Evolutionary conservation across 2,113 vertebrate species (phyloP).

Genomic region (Loxodonta africana): DNA sequence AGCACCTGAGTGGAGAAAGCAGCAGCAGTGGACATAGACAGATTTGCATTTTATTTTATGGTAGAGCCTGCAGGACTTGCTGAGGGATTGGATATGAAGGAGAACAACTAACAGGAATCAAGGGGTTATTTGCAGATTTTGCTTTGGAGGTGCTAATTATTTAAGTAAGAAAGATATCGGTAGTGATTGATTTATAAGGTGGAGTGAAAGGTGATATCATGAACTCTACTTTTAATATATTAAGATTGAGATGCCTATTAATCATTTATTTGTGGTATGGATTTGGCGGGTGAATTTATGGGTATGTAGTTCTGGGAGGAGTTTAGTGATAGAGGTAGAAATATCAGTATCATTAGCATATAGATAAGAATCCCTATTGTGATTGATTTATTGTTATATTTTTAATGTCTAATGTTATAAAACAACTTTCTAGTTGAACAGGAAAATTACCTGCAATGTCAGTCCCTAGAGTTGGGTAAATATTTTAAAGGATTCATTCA

Average conservation of each 20-base stretch:
- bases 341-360: not conserved
- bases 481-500: not conserved
- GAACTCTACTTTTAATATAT: not conserved
- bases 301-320: not conserved
- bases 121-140: not conserved
- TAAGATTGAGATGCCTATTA: not conserved
- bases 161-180: not conserved
- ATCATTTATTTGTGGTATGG: not conserved
- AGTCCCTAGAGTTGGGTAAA: not conserved
- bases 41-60: not conserved
- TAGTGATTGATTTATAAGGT: not conserved
- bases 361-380: not conserved
- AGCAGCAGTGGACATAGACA: not conserved
- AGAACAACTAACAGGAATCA: not conserved
- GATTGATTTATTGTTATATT: not conserved
- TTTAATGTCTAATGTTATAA: not conserved
- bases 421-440: not conserved
- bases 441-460: not conserved
- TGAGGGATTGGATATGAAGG: not conserved
- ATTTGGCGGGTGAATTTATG: not conserved
- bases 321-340: not conserved
- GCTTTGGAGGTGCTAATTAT: not conserved
- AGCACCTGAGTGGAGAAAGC: accelerated
- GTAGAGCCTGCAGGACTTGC: not conserved
- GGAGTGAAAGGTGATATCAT: too few relatives aligned